A percentile compares a stretch with the other conserved stretches of the same genome.
Evolutionary conservation across 2,797 vertebrate species (phyloP).

Genomic region (Ptychadena robeensis): DNA sequence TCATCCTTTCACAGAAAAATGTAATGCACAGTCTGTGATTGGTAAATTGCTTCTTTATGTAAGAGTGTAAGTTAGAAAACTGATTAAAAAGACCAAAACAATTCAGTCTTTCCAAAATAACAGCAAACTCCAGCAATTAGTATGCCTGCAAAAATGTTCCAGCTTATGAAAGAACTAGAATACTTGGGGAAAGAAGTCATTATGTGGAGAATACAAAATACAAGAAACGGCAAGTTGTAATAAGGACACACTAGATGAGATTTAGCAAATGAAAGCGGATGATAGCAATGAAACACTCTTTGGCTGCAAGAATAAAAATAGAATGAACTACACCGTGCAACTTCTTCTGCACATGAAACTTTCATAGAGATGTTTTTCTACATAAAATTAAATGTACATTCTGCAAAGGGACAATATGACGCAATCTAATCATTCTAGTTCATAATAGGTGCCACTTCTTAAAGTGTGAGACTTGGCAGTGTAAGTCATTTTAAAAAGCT

Average conservation of each 20-base stretch:
- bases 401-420: no score
- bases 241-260: conserved; percentile 2
- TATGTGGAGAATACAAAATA: conserved; percentile 7
- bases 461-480: no score
- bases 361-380: not conserved
- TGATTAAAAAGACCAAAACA: conserved; percentile 29
- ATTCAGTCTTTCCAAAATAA: not conserved
- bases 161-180: not conserved
- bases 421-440: no score
- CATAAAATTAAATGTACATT: no score
- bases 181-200: conserved; percentile 6
- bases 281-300: not conserved
- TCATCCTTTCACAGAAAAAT: not conserved
- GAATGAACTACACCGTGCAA: not conserved
- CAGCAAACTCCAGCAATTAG: conserved; percentile 15
- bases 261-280: not conserved
- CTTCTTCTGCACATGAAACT: not conserved
- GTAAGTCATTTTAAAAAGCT: no score
- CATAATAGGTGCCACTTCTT: no score
- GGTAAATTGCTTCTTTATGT: conserved; percentile 12
- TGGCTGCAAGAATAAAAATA: not conserved
- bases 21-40: conserved; percentile 2
- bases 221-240: not conserved
- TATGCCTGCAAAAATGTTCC: not conserved
- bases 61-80: not conserved